Base-by-base conservation (phyloP, 2,888 invertebrate species). In the Gastracanthus pulcherrimus region DNA sequence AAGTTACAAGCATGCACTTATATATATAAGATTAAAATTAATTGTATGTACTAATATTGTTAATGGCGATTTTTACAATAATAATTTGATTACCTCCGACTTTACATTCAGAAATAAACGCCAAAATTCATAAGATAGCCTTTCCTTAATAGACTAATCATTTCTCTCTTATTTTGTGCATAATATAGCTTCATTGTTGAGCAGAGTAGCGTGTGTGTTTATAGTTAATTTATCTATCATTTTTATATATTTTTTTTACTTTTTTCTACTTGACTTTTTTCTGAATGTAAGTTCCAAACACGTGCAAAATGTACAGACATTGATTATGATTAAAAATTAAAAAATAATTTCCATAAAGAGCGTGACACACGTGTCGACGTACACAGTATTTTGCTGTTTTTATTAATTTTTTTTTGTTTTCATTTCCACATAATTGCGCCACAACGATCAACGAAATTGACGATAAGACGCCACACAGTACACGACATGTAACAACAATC, bases 281-380 rank as follows among this genome's bases (percentile, higher is more conserved):
- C 77, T 74, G 82, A 80, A 82, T 80, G 82, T 77, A 82, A 82
- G 80, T 74, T 69, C 64, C 29, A 62, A 75, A 72, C 75, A 74
- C 70, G 72, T 82, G 82, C 80, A 82, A 82, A 82, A 82, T 82
- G 60, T 82, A 82, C 82, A 82, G 76, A 80, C 69, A 80, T 80
- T 62, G 34, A 78, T 70, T 67, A 78, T 71, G 58, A 66, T 78
- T 34, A 70, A 74, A 71, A 74, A 82, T n/a, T 75, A 82, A 78
- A 81, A 75, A 82, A 82, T 78, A 71, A 75, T 75, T 78, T 64
- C 38, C 62, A 26, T 66, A 66, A 70, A 76, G 34, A 64, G 70
- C 31, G 23, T 60, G 76, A 38, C 41, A 76, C 45, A 66, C 58
- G 69, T 64, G 74, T 70, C 74, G 64, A 64, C 55, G 62, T 64